phyloP scores from a whole-genome alignment of 2,113 vertebrate species.

The Apteryx mantelli region DNA sequence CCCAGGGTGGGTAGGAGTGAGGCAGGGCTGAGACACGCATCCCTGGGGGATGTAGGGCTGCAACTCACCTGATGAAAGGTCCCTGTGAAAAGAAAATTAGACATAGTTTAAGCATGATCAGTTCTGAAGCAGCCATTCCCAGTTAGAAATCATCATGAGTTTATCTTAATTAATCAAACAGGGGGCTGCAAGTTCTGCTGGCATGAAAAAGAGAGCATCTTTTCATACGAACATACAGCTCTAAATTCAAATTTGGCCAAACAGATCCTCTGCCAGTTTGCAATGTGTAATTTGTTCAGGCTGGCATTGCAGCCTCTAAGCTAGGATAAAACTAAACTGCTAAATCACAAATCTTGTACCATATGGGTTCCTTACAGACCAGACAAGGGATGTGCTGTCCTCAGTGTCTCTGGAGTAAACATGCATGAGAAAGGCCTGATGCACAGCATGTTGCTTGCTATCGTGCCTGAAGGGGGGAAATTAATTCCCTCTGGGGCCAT shows the following conservation, averaged over 20 bases:
- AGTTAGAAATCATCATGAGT: background rate
- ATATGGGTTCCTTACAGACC: background rate
- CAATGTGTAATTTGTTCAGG: background rate
- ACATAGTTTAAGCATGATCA: fast-evolving
- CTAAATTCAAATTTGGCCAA: background rate
- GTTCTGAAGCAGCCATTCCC: background rate
- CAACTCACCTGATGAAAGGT: background rate
- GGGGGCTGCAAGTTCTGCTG: background rate
- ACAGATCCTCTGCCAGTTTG: background rate
- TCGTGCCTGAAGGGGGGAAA: background rate
- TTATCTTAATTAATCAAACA: background rate
- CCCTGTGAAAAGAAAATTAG: conserved; percentile 2
- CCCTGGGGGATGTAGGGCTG: background rate
- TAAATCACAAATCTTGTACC: background rate
- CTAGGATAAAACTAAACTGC: background rate
- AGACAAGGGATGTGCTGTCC: background rate
- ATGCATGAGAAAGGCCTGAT: fast-evolving
- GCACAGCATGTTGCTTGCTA: background rate
- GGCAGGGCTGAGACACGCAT: background rate
- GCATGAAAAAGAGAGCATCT: fast-evolving
- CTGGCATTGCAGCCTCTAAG: background rate
- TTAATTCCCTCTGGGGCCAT: background rate
- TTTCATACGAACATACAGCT: background rate
- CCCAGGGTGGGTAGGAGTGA: fast-evolving
- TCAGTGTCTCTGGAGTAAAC: background rate